phyloP scores from a whole-genome alignment of 2,888 invertebrate species.

The Tetranychus truncatus region DNA sequence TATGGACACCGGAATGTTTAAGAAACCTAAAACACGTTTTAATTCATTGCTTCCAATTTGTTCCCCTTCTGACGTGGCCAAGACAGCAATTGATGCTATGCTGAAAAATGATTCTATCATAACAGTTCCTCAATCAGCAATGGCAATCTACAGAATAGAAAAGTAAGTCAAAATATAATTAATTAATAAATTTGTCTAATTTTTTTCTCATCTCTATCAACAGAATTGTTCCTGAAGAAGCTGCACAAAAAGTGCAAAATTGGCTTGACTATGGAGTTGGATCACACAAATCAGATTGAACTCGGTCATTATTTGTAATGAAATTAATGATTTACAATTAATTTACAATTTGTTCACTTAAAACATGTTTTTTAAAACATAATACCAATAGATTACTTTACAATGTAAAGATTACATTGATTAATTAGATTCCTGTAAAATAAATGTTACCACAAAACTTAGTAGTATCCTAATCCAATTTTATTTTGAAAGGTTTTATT shows the following conservation, averaged over 20 bases:
- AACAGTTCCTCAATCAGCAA: conserved; percentile 44
- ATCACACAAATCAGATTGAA: conserved; percentile 9
- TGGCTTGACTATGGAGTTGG: conserved; percentile 21
- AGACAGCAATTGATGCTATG: conserved; percentile 59
- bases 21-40: conserved; percentile 18
- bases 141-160: conserved; percentile 14
- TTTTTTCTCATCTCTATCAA: neutral
- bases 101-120: conserved; percentile 52
- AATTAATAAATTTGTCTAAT: neutral
- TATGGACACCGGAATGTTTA: conserved; percentile 22
- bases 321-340: too few relatives aligned
- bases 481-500: too few relatives aligned
- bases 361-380: too few relatives aligned
- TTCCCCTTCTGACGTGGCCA: conserved; percentile 65
- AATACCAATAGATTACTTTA: too few relatives aligned
- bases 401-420: too few relatives aligned
- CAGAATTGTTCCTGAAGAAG: conserved; percentile 20
- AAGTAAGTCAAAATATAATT: conserved; percentile 16
- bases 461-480: too few relatives aligned
- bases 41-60: conserved; percentile 47
- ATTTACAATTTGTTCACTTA: too few relatives aligned
- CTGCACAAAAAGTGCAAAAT: conserved; percentile 12
- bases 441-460: too few relatives aligned
- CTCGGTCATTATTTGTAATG: too few relatives aligned
- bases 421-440: too few relatives aligned